phyloP scores from a whole-genome alignment of 2,888 invertebrate genomes.

The Rutpela maculata region DNA sequence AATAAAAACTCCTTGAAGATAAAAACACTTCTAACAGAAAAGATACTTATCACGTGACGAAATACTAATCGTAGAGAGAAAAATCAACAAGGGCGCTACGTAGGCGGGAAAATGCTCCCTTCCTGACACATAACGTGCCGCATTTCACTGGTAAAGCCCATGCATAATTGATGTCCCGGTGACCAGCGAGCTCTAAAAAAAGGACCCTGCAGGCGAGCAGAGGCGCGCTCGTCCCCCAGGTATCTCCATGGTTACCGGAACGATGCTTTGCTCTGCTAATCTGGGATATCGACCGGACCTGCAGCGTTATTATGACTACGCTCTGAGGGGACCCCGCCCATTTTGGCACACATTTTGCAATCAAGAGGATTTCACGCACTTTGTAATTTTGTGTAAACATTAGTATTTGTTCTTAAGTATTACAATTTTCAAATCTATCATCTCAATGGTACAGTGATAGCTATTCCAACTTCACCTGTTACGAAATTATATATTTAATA shows the following conservation, averaged over 20 bases:
- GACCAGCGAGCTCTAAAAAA: constrained; percentile 27
- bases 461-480: no score
- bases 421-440: neutral
- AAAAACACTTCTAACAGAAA: neutral
- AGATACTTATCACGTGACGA: neutral
- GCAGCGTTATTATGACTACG: constrained; percentile 11
- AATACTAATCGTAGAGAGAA: constrained; percentile 15
- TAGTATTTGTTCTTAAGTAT: neutral
- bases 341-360: constrained; percentile 27
- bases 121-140: constrained; percentile 19
- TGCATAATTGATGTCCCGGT: constrained; percentile 38
- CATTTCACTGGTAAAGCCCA: constrained; percentile 36
- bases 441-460: no score
- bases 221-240: constrained; percentile 12
- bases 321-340: constrained; percentile 23
- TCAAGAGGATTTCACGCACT: neutral
- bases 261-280: constrained; percentile 39
- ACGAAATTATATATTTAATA: no score
- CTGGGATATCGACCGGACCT: constrained; percentile 34
- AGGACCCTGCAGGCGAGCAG: neutral
- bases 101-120: neutral
- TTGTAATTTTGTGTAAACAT: neutral
- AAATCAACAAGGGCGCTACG: constrained; percentile 8
- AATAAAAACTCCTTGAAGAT: neutral
- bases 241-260: constrained; percentile 30